Conservation (phyloP, 2,797 vertebrate genomes). For the Okamejei kenojei region DNA sequence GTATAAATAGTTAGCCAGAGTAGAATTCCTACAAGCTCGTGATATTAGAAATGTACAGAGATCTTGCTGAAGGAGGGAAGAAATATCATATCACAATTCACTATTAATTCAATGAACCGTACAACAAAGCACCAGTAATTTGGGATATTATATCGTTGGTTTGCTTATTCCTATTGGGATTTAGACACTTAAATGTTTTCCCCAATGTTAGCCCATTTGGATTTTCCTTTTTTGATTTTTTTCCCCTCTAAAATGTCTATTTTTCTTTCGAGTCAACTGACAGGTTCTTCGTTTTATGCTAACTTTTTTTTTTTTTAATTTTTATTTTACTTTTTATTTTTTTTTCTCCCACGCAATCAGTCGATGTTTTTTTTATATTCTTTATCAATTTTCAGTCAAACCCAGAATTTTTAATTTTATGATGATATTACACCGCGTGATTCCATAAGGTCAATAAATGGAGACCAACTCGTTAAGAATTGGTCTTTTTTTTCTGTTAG, state of each 20-base stretch:
- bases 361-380: no score
- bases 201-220: neutral
- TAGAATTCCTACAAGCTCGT: constrained; percentile 94
- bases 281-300: neutral
- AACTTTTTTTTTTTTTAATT: no score
- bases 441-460: no score
- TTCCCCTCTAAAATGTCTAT: neutral
- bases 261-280: neutral
- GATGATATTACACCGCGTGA: no score
- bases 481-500: no score
- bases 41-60: constrained; percentile 96
- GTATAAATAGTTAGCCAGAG: constrained; percentile 91
- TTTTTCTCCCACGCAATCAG: no score
- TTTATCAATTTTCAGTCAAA: no score
- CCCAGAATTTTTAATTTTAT: no score
- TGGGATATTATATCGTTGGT: no score
- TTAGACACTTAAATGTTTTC: neutral
- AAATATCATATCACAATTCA: constrained; percentile 37
- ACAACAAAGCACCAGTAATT: neutral
- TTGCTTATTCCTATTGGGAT: neutral
- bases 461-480: no score
- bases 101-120: neutral
- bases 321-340: no score
- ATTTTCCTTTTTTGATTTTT: neutral
- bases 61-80: constrained; percentile 69